Evolutionary conservation across 2,888 invertebrate species (phyloP), one percentile per base, ranked within the genome.

Genomic region (Cataglyphis albicans): DNA sequence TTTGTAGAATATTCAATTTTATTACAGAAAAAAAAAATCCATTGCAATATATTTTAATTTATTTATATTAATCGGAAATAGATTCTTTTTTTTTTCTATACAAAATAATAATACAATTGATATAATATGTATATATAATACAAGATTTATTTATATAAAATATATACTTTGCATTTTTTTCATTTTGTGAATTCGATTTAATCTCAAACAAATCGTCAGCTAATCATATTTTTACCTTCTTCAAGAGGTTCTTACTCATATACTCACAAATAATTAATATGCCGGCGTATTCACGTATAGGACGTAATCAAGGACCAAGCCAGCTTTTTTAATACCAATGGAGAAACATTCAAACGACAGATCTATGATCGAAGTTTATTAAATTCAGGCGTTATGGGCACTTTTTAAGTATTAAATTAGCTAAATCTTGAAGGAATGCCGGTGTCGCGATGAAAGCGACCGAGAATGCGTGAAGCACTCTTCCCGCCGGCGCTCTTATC

Each of bases 401-500:
- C 59, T 68, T 48, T 48, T 59, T 32, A 68, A 68, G n/a, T 41
- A 68, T 15, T 68, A 78, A 78, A 68, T 78, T 78, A 78, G 68
- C 59, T 78, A 68, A 78, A 78, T 78, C 78, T 68, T 68, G 12
- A 25, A 44, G 68, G 59, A 78, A 78, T 78, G 7, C 44, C 68
- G 59, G 21, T 41, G 15, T 74, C 84, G 76, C 63, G 70, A 55
- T 63, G 29, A 70, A 74, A 72, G 55, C 52, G 41, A 38, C 25
- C 32, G 75, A 21, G 76, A 78, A 44, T 70, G 72, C 59, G 78
- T 35, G 72, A 59, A 83, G 85, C 81, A 61, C 86, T 67, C 78
- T 83, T 73, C 61, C 38, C 67, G 6, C 25, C 68, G 76, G 63
- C 29, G 18, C 44, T 63, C 85, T 90, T 90, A 88, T 86, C 89